Evolutionary conservation across 2,113 vertebrate species (phyloP).

Genomic region (Lanius ludovicianus): DNA sequence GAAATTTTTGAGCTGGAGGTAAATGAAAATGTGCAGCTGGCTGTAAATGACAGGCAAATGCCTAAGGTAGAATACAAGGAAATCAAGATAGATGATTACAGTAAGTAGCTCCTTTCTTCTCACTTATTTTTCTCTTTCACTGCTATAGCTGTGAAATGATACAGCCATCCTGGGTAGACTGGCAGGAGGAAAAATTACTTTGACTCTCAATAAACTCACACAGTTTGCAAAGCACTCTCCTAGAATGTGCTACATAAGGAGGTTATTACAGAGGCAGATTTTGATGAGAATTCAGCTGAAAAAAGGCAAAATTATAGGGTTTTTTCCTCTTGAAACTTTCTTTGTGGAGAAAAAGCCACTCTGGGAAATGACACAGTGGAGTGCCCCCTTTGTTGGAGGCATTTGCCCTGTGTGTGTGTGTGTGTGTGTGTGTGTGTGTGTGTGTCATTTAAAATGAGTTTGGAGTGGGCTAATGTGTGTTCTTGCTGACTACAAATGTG

Average conservation of each 20-base stretch:
- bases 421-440: neutral
- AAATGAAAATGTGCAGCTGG: conserved; percentile 83
- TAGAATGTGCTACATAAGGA: neutral
- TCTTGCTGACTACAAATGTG: neutral
- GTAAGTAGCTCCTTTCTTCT: conserved; percentile 73
- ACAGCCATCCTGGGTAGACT: neutral
- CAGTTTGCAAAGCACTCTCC: conserved; percentile 32
- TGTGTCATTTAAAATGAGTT: neutral
- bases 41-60: conserved; percentile 87
- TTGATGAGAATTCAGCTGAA: neutral
- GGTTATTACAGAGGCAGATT: neutral
- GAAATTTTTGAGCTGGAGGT: conserved; percentile 87
- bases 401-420: neutral
- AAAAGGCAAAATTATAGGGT: neutral
- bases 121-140: neutral
- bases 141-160: neutral
- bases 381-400: neutral
- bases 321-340: neutral
- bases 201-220: conserved; percentile 14
- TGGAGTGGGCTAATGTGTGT: neutral
- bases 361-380: neutral
- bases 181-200: conserved; percentile 3
- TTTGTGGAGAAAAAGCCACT: neutral
- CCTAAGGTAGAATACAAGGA: conserved; percentile 85
- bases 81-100: conserved; percentile 86